A percentile compares a stretch with the other conserved stretches of the same genome.
phyloP scores from a whole-genome alignment of 2,888 invertebrate species.

The Nemotelus nigrinus region DNA sequence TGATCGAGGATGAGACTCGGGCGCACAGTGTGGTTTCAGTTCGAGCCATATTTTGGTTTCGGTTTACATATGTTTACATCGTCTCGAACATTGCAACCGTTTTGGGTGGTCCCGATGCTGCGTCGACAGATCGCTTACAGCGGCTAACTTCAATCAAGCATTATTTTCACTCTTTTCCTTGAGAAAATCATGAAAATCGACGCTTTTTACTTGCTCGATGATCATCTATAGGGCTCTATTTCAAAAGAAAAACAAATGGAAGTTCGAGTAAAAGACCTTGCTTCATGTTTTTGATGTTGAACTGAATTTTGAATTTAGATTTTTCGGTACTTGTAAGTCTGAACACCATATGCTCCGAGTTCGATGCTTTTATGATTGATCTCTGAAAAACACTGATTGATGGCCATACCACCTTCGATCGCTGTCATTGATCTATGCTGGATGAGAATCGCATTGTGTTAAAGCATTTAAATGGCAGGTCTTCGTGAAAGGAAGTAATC shows the following conservation, averaged over 20 bases:
- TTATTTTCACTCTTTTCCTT: slow-evolving; percentile 51
- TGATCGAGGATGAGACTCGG: not conserved
- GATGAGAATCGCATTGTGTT: too few relatives aligned
- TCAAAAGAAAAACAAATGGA: slow-evolving; percentile 42
- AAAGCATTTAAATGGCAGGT: too few relatives aligned
- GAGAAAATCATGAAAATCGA: slow-evolving; percentile 46
- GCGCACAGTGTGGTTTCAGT: slow-evolving; percentile 37
- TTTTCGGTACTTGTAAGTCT: slow-evolving; percentile 1
- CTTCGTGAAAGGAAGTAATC: too few relatives aligned
- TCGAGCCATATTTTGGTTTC: slow-evolving; percentile 50
- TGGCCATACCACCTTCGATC: too few relatives aligned
- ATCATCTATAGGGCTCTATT: slow-evolving; percentile 28
- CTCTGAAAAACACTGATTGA: not conserved
- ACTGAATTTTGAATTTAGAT: not conserved
- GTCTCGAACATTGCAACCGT: slow-evolving; percentile 47
- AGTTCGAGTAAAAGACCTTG: slow-evolving; percentile 3
- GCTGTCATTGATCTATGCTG: too few relatives aligned
- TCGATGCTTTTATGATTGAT: slow-evolving; percentile 17
- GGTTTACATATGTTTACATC: slow-evolving; percentile 54
- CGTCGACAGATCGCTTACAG: slow-evolving; percentile 46
- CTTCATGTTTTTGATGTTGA: slow-evolving; percentile 20
- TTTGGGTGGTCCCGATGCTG: slow-evolving; percentile 49
- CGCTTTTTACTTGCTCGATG: slow-evolving; percentile 32
- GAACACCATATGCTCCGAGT: slow-evolving; percentile 22
- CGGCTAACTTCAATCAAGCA: slow-evolving; percentile 50